Percentiles rank a stretch among this genome's conserved stretches.
Evolutionary conservation across 2,797 vertebrate genomes (phyloP).

Genomic region (Vipera latastei): DNA sequence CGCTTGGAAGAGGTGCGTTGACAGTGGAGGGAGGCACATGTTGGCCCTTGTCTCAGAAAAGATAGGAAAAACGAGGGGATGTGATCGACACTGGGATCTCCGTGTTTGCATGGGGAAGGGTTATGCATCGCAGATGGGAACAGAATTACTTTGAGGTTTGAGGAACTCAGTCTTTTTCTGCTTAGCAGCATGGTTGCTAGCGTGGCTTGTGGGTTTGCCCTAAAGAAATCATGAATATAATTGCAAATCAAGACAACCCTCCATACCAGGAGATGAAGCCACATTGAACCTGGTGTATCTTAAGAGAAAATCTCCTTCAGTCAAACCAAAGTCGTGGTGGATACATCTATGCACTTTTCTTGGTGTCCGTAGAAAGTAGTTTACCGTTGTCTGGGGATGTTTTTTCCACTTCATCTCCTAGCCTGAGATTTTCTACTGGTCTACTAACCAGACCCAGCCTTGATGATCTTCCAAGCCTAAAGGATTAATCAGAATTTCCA

Average conservation of each 20-base stretch:
- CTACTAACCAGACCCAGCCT: neutral
- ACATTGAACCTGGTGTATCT: neutral
- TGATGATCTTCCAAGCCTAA: neutral
- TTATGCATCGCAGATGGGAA: no score
- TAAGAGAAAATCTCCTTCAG: neutral
- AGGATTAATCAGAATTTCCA: neutral
- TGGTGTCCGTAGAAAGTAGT: neutral
- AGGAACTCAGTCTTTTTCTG: neutral
- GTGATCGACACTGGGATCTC: neutral
- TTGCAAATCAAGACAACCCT: neutral
- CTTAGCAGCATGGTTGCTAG: neutral
- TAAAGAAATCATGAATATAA: neutral
- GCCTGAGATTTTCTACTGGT: neutral
- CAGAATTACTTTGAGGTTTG: neutral
- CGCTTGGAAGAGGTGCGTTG: constrained; percentile 69
- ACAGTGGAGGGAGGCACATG: neutral
- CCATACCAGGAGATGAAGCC: no score
- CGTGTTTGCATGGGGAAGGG: neutral
- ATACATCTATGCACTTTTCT: neutral
- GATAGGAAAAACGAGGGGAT: neutral
- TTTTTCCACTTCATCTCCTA: neutral
- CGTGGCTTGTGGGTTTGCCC: neutral
- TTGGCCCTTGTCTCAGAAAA: neutral
- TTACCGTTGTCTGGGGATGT: neutral
- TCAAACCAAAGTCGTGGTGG: neutral